Evolutionary conservation across 2,888 invertebrate genomes (phyloP).

Genomic region (Drosophila monieri): DNA sequence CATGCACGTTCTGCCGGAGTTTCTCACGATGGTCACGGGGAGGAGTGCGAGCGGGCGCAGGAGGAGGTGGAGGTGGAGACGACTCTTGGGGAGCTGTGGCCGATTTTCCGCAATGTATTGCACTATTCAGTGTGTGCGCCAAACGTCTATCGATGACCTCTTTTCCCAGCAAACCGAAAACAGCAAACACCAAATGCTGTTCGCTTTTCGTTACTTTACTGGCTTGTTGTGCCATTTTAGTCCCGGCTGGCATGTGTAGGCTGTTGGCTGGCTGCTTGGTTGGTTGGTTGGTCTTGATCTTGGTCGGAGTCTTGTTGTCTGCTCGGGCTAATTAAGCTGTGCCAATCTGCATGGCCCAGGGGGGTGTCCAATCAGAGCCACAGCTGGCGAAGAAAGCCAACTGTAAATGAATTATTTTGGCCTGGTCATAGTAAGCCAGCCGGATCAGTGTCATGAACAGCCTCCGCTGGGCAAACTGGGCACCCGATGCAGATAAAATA

Average conservation of each 20-base stretch:
- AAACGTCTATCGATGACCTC: constrained; percentile 66
- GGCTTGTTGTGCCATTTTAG: constrained; percentile 37
- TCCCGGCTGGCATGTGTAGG: constrained; percentile 38
- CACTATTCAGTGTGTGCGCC: constrained; percentile 30
- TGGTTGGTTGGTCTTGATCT: constrained; percentile 33
- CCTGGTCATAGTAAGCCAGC: constrained; percentile 22
- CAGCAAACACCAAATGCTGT: constrained; percentile 39
- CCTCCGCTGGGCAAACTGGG: constrained; percentile 46
- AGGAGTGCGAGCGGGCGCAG: constrained; percentile 4
- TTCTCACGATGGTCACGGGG: constrained; percentile 61
- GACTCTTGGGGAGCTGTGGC: constrained; percentile 50
- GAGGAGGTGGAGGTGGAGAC: constrained; percentile 4
- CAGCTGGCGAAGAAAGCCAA: constrained; percentile 42
- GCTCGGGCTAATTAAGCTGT: constrained; percentile 70
- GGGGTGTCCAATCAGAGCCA: constrained; percentile 55
- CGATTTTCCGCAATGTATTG: constrained; percentile 40
- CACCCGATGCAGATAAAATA: constrained; percentile 45
- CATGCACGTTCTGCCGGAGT: constrained; percentile 72
- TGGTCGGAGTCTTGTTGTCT: constrained; percentile 43
- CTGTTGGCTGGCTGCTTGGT: constrained; percentile 9
- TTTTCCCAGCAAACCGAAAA: constrained; percentile 43
- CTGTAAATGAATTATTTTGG: constrained; percentile 47
- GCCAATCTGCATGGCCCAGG: constrained; percentile 63
- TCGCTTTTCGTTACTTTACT: constrained; percentile 12
- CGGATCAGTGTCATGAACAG: constrained; percentile 77